Evolutionary conservation across 2,113 vertebrate species (phyloP), one percentile per base, ranked within the genome.

Genomic region (Emydocephalus ijimae): DNA sequence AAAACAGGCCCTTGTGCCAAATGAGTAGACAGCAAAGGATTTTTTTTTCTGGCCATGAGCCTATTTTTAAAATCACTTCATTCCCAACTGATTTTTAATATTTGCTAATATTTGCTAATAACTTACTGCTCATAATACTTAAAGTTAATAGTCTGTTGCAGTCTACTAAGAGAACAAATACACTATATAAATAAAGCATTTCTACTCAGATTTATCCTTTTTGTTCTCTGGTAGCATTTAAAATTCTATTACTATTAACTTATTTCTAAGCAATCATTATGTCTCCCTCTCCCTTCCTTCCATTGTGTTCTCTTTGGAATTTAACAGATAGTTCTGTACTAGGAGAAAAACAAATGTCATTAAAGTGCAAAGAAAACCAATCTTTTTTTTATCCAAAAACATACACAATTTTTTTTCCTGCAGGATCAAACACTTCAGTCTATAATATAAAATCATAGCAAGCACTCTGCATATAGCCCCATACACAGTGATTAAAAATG

Each of bases 261-360:
- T 20, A 52, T 34, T 74, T 93, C 92, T 87, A 89, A 52, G 55
- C n/a, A 12, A 87, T 1, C 23, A 86, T 90, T 29, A 88, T 59
- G 48, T 57, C 56, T 92, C 93, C 55, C 26, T 26, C 50, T 56
- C 89, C 89, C 55, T 85, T 23, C 23, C 59, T 92, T 88, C 18
- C 69, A 0, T 0, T 48, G 4, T 0, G 18, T 88, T 93, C 91
- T 57, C 61, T 95, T 96, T 96, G 94, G 94, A 92, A 90, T 92
- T 52, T 4, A 61, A 88, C 88, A 94, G 39, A 3, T 55, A 92
- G n/a, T 89, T 95, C 94, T 92, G 48, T 93, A 74, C 61, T 94
- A 85, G 29, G 54, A 94, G 89, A 93, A 57, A 87, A 74, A 94
- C 92, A 95, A 92, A 57, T 29, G n/a, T 55, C n/a, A 26, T 88